phyloP scores from a whole-genome alignment of 2,113 vertebrate genomes.

The Tragelaphus strepsiceros region DNA sequence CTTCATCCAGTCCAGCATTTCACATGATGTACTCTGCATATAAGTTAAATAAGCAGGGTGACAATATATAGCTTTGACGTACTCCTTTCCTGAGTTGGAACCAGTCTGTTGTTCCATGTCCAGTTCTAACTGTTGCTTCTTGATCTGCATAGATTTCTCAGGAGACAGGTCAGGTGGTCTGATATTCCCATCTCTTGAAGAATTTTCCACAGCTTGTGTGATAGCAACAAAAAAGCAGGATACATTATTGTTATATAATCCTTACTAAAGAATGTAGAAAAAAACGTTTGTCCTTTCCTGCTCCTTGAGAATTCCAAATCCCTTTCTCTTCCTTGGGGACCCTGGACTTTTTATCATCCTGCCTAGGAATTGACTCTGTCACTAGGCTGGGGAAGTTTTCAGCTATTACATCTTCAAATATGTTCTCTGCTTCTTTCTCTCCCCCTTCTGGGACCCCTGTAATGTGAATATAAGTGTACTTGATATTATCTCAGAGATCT shows the following conservation, averaged over 20 bases:
- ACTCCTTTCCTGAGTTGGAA: neutral
- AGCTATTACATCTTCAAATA: neutral
- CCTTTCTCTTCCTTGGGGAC: neutral
- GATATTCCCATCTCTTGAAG: neutral
- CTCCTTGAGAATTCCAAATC: neutral
- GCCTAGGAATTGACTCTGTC: neutral
- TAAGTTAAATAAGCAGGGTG: neutral
- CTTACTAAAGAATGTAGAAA: neutral
- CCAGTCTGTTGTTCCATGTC: neutral
- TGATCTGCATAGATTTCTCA: neutral
- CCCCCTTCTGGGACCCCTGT: neutral
- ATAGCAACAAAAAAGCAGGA: neutral
- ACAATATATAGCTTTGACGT: neutral
- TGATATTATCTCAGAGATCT: neutral
- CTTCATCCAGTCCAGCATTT: neutral
- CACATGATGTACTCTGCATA: neutral
- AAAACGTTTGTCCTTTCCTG: neutral
- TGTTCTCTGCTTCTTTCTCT: neutral
- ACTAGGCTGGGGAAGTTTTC: neutral
- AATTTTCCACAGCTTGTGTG: neutral
- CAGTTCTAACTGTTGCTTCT: neutral
- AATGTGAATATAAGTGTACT: neutral
- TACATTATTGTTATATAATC: neutral
- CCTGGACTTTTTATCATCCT: neutral
- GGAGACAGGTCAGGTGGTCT: neutral